These are phyloP conservation scores for Pygoscelis antarcticus DNA, from an alignment of 2,113 vertebrate species.

Conservation along the genomic window DNA sequence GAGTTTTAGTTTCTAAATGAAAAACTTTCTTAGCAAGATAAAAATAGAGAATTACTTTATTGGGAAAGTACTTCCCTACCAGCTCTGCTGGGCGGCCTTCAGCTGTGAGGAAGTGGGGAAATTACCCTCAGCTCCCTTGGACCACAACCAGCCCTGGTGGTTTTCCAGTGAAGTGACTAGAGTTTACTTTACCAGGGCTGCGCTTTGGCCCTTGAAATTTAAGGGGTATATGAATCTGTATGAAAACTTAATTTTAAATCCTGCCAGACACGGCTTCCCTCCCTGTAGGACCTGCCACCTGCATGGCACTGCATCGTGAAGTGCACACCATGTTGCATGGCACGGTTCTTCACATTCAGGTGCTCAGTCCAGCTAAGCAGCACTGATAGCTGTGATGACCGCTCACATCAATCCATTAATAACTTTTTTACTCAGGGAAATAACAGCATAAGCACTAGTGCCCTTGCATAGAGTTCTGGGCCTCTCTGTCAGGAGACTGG, in stretches of 20 bases:
- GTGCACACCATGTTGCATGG: accelerated
- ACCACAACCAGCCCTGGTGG: background rate
- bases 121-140: background rate
- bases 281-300: background rate
- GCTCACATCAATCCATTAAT: background rate
- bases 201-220: background rate
- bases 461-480: background rate
- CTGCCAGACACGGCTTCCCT: background rate
- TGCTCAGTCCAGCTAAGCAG: background rate
- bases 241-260: background rate
- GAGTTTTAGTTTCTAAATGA: slow-evolving; percentile 4
- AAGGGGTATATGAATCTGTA: background rate
- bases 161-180: background rate
- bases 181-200: background rate
- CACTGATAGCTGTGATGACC: background rate
- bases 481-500: background rate
- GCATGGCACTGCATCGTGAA: background rate
- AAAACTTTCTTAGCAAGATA: background rate
- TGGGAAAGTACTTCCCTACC: slow-evolving; percentile 5
- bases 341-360: background rate
- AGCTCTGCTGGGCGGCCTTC: background rate
- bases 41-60: slow-evolving; percentile 45
- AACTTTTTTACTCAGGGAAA: background rate
- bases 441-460: background rate
- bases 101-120: background rate